Base-by-base conservation (phyloP, 2,888 invertebrate species). In the Pammene fasciana region DNA sequence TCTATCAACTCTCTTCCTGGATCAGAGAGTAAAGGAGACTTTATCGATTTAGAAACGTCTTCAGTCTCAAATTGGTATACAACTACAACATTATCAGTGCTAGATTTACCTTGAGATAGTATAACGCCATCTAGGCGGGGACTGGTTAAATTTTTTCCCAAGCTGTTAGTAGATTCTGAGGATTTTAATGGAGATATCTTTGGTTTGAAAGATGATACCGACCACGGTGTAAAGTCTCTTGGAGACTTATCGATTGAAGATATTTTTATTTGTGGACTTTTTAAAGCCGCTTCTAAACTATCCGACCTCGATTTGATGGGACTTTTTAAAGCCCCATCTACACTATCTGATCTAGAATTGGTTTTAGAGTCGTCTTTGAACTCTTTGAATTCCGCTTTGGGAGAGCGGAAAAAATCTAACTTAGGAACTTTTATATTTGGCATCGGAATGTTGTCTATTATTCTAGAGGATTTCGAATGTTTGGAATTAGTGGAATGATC, bases 11-110 rank as follows among this genome's bases (percentile, higher is more conserved):
- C 91, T 74, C 89, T 83, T 0, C 80, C 82, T 84, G 88, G 86
- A 74, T 92, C 92, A 0, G 88, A n/a, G n/a, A n/a, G 85, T 11
- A 88, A 66, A 1, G 90, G 90, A 11, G 89, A 89, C 70, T 86
- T 89, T 7, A 88, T 85, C 11, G 82, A 81, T 70, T 87, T 90
- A 0, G 81, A 77, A 46, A 73, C 87, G 0, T 90, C 89, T 76
- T 86, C 86, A 13, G 85, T 86, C 72, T 92, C 92, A 73, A 92
- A 92, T 73, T 92, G 91, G 72, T 92, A 92, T 0, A 92, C 89
- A 0, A 92, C 89, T 0, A 92, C 92, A 0, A 92, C 91, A 70
- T 92, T 91, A 71, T 91, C 91, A 0, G 89, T 82, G 71, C 78
- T 89, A 2, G 88, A 87, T 79, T 92, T 92, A 0, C 90, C 92